These are phyloP conservation scores for Argyresthia albistria DNA, from an alignment of 2,888 invertebrate species.

Conservation along the genomic window DNA sequence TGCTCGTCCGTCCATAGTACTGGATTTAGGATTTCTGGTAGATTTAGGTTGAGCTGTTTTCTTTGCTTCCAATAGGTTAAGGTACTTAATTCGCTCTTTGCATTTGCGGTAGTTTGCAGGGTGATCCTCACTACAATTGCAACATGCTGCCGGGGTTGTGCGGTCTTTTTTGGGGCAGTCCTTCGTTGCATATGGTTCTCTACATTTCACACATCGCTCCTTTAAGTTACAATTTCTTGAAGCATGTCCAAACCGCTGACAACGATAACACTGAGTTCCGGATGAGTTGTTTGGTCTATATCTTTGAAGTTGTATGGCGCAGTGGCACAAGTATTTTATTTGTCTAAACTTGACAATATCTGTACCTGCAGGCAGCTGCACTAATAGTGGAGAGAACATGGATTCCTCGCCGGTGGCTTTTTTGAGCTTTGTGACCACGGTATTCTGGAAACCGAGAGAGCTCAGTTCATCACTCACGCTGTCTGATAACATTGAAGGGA, in stretches of 20 bases:
- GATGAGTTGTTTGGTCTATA: slow-evolving; percentile 2
- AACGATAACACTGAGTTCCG: slow-evolving; percentile 13
- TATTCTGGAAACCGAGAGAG: not conserved
- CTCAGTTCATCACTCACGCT: not conserved
- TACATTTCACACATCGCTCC: slow-evolving; percentile 12
- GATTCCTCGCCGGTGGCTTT: slow-evolving; percentile 18
- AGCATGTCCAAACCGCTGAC: slow-evolving; percentile 12
- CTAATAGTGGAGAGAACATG: slow-evolving; percentile 21
- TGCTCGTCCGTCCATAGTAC: not conserved
- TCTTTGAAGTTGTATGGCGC: slow-evolving; percentile 10
- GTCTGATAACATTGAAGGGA: not conserved
- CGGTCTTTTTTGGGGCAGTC: slow-evolving; percentile 9
- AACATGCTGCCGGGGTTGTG: not conserved
- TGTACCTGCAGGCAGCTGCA: slow-evolving; percentile 26
- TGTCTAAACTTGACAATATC: slow-evolving; percentile 10
- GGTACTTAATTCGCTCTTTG: not conserved
- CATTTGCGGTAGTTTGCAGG: not conserved
- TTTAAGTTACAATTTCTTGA: slow-evolving; percentile 11
- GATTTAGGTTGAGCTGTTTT: not conserved
- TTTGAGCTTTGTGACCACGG: not conserved
- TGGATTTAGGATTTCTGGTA: not conserved
- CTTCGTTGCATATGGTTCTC: slow-evolving; percentile 4
- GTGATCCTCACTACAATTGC: not conserved
- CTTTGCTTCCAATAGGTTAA: not conserved
- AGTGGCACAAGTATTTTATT: slow-evolving; percentile 11